These are phyloP conservation scores for Telmatherina bonti DNA, from an alignment of 2,797 vertebrate genomes.

Conservation along the genomic window DNA sequence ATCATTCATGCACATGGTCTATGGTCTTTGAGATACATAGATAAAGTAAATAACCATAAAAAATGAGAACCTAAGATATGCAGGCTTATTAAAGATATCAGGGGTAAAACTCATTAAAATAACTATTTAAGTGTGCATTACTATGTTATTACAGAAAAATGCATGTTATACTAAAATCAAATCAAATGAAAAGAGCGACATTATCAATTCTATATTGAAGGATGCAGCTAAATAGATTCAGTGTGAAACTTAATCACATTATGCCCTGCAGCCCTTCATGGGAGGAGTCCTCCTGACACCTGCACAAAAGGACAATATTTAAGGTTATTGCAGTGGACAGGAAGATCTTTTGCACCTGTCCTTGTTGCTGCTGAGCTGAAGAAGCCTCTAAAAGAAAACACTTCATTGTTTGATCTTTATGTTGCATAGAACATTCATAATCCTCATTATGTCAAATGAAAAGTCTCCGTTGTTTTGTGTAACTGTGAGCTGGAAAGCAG, in stretches of 20 bases:
- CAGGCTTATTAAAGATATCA: neutral
- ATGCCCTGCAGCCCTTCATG: neutral
- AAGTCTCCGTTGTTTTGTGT: neutral
- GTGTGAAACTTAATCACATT: neutral
- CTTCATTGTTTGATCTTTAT: neutral
- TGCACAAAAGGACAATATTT: neutral
- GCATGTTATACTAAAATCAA: neutral
- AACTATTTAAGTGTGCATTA: neutral
- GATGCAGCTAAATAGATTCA: neutral
- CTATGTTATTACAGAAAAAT: neutral
- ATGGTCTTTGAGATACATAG: neutral
- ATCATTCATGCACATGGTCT: neutral
- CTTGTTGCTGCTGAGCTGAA: neutral
- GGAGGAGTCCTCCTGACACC: neutral
- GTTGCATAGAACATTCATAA: neutral
- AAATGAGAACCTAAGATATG: neutral
- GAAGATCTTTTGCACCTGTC: neutral
- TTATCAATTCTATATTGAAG: neutral
- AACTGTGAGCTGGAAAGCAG: conserved; percentile 16
- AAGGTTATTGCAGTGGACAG: neutral
- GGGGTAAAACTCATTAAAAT: neutral
- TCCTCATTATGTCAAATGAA: neutral
- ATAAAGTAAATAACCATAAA: neutral
- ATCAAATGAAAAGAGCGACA: neutral
- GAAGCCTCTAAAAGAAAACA: neutral